Evolutionary conservation across 2,888 invertebrate genomes (phyloP).

Genomic region (Fragum fragum): DNA sequence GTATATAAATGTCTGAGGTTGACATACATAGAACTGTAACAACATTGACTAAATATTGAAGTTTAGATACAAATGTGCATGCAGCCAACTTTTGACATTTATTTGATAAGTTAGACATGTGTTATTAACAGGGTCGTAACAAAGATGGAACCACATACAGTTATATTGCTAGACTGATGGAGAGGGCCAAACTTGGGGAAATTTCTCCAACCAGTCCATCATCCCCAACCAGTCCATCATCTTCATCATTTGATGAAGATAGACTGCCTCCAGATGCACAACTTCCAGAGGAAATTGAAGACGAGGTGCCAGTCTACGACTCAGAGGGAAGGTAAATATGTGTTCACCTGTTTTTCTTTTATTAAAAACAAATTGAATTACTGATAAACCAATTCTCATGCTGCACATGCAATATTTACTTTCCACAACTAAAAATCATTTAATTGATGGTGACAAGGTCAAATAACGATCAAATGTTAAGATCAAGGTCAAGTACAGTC

Average conservation of each 20-base stretch:
- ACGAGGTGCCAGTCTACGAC: slow-evolving; percentile 84
- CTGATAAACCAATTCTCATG: too few species aligned
- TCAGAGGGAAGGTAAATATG: slow-evolving; percentile 76
- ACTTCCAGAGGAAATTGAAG: slow-evolving; percentile 83
- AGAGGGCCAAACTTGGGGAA: slow-evolving; percentile 66
- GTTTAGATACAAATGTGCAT: too few species aligned
- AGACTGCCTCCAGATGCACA: slow-evolving; percentile 83
- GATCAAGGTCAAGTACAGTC: too few species aligned
- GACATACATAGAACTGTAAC: background rate
- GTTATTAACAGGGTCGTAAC: slow-evolving; percentile 34
- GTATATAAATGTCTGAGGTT: too few species aligned
- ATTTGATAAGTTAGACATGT: too few species aligned
- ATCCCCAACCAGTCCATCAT: slow-evolving; percentile 31
- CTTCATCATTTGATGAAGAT: slow-evolving; percentile 41
- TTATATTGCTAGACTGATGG: slow-evolving; percentile 74
- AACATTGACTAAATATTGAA: background rate
- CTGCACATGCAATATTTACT: too few species aligned
- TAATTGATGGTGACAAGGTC: too few species aligned
- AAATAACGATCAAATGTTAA: too few species aligned
- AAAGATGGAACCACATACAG: slow-evolving; percentile 74
- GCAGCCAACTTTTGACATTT: too few species aligned
- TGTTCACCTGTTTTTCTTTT: too few species aligned
- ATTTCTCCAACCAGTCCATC: slow-evolving; percentile 37
- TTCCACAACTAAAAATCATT: too few species aligned
- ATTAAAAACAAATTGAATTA: too few species aligned